phyloP scores from a whole-genome alignment of 2,888 invertebrate species.

The Lottia scabra region DNA sequence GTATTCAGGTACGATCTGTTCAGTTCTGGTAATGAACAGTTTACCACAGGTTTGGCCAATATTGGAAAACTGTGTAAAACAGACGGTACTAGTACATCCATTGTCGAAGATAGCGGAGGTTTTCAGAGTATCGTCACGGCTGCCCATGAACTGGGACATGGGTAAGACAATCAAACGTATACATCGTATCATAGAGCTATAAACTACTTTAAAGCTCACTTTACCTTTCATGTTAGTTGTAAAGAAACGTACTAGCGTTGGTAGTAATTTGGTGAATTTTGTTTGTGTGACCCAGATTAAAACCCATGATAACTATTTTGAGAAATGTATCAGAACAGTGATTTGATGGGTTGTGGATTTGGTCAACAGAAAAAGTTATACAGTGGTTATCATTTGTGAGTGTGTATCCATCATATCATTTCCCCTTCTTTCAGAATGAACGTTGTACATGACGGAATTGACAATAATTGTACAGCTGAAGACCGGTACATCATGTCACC shows the following conservation, averaged over 20 bases:
- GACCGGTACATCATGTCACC: slow-evolving; percentile 19
- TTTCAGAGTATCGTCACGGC: neutral
- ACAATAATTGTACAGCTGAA: slow-evolving; percentile 2
- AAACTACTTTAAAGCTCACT: too few relatives aligned
- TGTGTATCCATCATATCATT: too few relatives aligned
- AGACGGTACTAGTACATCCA: neutral
- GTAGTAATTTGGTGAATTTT: too few relatives aligned
- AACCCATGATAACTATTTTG: too few relatives aligned
- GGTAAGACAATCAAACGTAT: neutral
- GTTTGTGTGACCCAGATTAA: too few relatives aligned
- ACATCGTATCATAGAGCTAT: too few relatives aligned
- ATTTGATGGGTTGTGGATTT: too few relatives aligned
- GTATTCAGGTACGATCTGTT: neutral
- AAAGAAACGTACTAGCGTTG: too few relatives aligned
- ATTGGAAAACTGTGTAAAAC: neutral
- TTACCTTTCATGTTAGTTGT: too few relatives aligned
- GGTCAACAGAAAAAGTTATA: too few relatives aligned
- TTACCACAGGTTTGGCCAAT: neutral
- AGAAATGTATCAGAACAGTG: too few relatives aligned
- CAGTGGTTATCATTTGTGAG: too few relatives aligned
- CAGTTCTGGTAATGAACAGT: neutral
- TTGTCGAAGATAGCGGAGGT: neutral
- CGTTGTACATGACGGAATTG: slow-evolving; percentile 16
- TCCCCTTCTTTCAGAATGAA: slow-evolving; percentile 21
- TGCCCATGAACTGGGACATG: neutral